Conservation (phyloP, 1,140 invertebrate genomes). For the Anastrepha obliqua region DNA sequence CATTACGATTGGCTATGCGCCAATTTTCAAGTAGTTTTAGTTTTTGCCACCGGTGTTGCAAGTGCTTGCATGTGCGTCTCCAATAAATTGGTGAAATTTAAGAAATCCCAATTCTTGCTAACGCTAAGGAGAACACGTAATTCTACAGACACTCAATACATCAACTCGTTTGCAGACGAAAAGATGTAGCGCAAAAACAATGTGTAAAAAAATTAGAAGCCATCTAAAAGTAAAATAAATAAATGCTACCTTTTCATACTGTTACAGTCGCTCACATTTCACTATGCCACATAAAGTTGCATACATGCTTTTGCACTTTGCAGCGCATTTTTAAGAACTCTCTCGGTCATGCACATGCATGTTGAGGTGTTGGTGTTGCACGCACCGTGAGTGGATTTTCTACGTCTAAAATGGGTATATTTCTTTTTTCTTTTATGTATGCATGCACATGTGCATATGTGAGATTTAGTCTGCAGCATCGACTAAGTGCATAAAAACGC, state of each 20-base stretch:
- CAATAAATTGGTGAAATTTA: conserved; percentile 6
- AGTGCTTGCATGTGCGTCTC: background rate
- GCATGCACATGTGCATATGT: background rate
- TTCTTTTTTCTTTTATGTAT: background rate
- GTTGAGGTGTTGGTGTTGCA: background rate
- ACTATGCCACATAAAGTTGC: conserved; percentile 11
- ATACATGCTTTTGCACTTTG: conserved; percentile 42
- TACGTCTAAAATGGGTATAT: background rate
- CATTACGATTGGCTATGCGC: background rate
- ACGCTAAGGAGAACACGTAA: background rate
- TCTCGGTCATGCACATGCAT: background rate
- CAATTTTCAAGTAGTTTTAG: conserved; percentile 14
- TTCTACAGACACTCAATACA: conserved; percentile 13
- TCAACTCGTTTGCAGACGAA: background rate
- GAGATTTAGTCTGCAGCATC: background rate
- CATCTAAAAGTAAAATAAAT: background rate
- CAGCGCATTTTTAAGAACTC: conserved; percentile 9
- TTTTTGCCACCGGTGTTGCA: conserved; percentile 5
- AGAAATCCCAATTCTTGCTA: conserved; percentile 11
- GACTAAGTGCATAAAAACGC: background rate
- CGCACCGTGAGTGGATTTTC: conserved; percentile 15
- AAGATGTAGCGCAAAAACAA: no score
- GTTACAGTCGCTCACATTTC: background rate
- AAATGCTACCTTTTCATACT: background rate
- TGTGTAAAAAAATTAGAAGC: background rate